Evolutionary conservation across 2,888 invertebrate genomes (phyloP), one percentile per base, ranked within the genome.

Genomic region (Caenorhabditis sp.): DNA sequence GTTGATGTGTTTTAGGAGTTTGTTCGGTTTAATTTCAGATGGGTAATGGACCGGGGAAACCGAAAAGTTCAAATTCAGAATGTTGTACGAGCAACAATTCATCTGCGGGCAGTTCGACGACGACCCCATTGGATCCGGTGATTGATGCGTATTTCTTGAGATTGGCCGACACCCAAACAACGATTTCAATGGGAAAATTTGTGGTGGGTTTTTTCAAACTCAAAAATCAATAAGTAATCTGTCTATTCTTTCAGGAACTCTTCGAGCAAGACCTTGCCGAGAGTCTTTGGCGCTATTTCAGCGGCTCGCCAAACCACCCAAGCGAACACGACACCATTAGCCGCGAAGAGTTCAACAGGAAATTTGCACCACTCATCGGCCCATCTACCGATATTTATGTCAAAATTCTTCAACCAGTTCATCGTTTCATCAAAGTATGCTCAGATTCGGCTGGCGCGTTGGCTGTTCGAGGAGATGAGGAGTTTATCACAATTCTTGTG

Each of bases 361-460:
- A 75, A 25, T 67, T 67, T 25, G 27, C 67, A 0, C 67, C 69
- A 0, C 38, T 75, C 3, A 49, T 58, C 20, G 75, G 71, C 10
- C 66, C 69, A 36, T 77, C 74, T 0, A 70, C 67, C 1, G 74
- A 77, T 67, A 67, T 75, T 56, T 77, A 76, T 63, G 76, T 76
- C 1, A 64, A 64, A 69, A 71, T 80, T 12, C 70, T 80, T 8
- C 75, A 78, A 68, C 82, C 82, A 4, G 74, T 76, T 10, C 59
- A 74, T 52, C 77, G 79, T 38, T 70, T 82, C 52, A 68, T 82
- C 58, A 80, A 79, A 68, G 76, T 81, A 21, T 80, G 82, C 69
- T 81, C 78, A 7, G 82, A 82, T 36, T 62, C 76, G 2, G 82
- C 82, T 0, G 79, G 76, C 17, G 77, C 76, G 4, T 20, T 20